A percentile compares a stretch with the other conserved stretches of the same genome.
These are phyloP conservation scores for Eremophila alpestris DNA, from an alignment of 2,797 vertebrate genomes.

Conservation along the genomic window DNA sequence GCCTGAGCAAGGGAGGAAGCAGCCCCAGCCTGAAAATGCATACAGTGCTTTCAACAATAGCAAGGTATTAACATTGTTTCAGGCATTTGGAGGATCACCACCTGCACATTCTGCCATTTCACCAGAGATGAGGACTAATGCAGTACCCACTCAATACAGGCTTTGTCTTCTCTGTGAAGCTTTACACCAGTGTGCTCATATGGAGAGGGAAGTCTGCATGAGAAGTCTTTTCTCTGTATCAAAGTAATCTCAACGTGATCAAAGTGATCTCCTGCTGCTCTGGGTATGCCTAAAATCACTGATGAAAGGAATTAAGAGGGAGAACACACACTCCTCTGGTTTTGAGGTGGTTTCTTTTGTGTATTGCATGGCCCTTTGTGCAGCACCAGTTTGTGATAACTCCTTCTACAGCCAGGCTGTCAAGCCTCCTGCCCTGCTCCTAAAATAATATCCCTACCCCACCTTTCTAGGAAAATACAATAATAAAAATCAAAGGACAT, in stretches of 20 bases:
- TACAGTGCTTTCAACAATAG: not conserved
- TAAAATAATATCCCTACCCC: not conserved
- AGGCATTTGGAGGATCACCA: not conserved
- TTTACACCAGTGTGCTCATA: not conserved
- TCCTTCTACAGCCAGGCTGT: not conserved
- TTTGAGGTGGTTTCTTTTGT: constrained; percentile 8
- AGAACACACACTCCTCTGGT: not conserved
- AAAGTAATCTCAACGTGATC: not conserved
- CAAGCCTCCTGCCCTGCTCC: not conserved
- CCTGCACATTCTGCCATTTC: not conserved
- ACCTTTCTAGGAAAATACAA: not conserved
- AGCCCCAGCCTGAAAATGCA: not conserved
- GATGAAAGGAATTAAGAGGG: not conserved
- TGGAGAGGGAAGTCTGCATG: not conserved
- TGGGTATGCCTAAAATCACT: constrained; percentile 1
- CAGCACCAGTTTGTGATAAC: not conserved
- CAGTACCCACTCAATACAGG: not conserved
- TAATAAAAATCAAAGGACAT: not conserved
- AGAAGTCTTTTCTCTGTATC: not conserved
- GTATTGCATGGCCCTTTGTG: not conserved
- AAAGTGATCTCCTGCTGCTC: not conserved
- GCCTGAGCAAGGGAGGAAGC: not conserved
- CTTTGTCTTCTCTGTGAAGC: not conserved
- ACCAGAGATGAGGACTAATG: not conserved
- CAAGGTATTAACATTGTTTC: not conserved